phyloP scores from a whole-genome alignment of 2,113 vertebrate species.

The Gallinago paraguaiae region DNA sequence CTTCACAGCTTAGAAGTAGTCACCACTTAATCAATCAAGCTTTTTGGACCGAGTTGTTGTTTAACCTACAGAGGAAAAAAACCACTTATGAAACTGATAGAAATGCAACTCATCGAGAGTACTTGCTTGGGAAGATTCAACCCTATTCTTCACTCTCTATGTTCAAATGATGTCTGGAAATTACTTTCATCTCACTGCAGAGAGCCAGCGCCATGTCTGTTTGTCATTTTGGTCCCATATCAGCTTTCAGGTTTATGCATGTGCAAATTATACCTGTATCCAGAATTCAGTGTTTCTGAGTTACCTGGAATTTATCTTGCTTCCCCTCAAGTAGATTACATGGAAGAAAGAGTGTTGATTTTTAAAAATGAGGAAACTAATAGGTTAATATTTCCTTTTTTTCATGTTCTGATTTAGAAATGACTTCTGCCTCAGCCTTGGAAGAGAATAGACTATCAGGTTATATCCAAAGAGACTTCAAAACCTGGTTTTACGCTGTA shows the following conservation, averaged over 20 bases:
- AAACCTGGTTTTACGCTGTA: constrained; percentile 2
- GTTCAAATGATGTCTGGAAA: neutral
- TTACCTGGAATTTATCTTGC: constrained; percentile 7
- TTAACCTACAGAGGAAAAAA: neutral
- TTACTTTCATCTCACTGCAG: neutral
- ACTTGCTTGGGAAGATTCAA: neutral
- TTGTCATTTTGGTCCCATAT: neutral
- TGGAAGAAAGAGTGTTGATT: neutral
- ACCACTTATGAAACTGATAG: neutral
- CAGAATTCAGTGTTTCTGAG: neutral
- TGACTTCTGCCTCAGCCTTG: neutral
- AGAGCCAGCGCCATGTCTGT: neutral
- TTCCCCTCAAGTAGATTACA: neutral
- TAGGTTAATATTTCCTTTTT: constrained; percentile 34
- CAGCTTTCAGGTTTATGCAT: neutral
- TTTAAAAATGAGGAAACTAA: constrained; percentile 8
- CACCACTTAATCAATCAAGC: neutral
- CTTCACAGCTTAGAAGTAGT: neutral
- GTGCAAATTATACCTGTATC: constrained; percentile 7
- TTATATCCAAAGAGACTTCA: constrained; percentile 15
- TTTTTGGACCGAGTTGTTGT: neutral
- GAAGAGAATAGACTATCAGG: neutral
- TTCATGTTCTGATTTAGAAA: constrained; percentile 45
- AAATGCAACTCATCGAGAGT: neutral
- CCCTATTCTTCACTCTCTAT: neutral